phyloP scores from a whole-genome alignment of 2,113 vertebrate genomes.

The Cynopterus brachyotis region DNA sequence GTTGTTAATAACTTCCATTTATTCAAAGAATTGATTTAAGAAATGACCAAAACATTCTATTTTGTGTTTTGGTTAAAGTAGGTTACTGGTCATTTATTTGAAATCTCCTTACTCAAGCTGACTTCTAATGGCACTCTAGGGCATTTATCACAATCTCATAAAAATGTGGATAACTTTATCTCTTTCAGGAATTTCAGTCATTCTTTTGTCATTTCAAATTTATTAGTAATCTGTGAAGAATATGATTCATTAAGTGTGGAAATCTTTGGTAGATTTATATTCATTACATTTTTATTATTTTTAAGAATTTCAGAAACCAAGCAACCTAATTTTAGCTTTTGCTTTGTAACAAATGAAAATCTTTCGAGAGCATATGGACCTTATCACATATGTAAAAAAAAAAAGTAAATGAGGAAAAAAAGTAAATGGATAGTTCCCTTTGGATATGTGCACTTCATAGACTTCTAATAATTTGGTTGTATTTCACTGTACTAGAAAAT shows the following conservation, averaged over 20 bases:
- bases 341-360: slow-evolving; percentile 61
- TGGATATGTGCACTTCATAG: slow-evolving; percentile 35
- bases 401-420: not conserved
- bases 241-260: slow-evolving; percentile 71
- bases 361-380: slow-evolving; percentile 45
- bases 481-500: slow-evolving; percentile 38
- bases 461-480: slow-evolving; percentile 29
- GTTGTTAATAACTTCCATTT: slow-evolving; percentile 42
- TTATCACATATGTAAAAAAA: slow-evolving; percentile 50
- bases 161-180: slow-evolving; percentile 68
- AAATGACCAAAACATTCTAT: slow-evolving; percentile 33
- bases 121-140: slow-evolving; percentile 74
- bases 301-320: slow-evolving; percentile 58
- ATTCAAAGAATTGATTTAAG: slow-evolving; percentile 33
- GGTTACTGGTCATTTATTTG: slow-evolving; percentile 79
- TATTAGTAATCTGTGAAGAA: slow-evolving; percentile 52
- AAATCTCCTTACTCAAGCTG: slow-evolving; percentile 77
- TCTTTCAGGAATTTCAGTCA: slow-evolving; percentile 71
- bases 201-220: slow-evolving; percentile 60
- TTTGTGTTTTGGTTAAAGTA: slow-evolving; percentile 71
- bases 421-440: slow-evolving; percentile 57
- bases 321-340: slow-evolving; percentile 56
- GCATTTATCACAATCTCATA: slow-evolving; percentile 70
- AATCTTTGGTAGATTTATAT: slow-evolving; percentile 59
- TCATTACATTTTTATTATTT: slow-evolving; percentile 66